phyloP scores from a whole-genome alignment of 2,797 vertebrate species.

The Cryptoblepharus egeriae region DNA sequence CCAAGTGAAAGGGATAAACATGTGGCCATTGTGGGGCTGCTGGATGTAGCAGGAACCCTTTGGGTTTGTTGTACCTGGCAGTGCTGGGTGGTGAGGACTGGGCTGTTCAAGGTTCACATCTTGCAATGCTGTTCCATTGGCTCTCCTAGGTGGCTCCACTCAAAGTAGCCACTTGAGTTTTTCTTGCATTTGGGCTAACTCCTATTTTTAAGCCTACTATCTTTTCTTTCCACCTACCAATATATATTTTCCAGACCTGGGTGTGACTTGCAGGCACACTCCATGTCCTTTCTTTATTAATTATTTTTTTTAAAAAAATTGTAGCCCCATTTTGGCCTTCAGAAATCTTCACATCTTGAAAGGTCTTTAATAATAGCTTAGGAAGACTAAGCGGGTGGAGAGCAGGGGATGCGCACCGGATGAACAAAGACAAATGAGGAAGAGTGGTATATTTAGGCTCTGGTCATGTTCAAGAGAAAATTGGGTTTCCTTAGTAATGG shows the following conservation, averaged over 20 bases:
- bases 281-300: background rate
- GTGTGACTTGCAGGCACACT: background rate
- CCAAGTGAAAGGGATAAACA: no score
- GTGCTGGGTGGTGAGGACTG: no score
- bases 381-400: background rate
- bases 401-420: background rate
- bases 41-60: no score
- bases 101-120: background rate
- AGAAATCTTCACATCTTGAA: background rate
- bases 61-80: no score
- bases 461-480: constrained; percentile 35
- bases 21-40: no score
- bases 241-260: background rate
- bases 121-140: background rate
- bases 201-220: background rate
- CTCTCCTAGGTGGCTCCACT: background rate
- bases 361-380: constrained; percentile 20
- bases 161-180: background rate
- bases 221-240: background rate
- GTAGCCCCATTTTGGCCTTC: background rate
- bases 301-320: constrained; percentile 16
- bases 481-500: constrained; percentile 42
- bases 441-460: constrained; percentile 46
- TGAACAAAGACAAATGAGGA: constrained; percentile 46
- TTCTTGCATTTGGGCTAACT: background rate